A percentile compares a stretch with the other conserved stretches of the same genome.
phyloP scores from a whole-genome alignment of 37 sponge, comb jelly and placozoan genomes.

The Geodia barretti region DNA sequence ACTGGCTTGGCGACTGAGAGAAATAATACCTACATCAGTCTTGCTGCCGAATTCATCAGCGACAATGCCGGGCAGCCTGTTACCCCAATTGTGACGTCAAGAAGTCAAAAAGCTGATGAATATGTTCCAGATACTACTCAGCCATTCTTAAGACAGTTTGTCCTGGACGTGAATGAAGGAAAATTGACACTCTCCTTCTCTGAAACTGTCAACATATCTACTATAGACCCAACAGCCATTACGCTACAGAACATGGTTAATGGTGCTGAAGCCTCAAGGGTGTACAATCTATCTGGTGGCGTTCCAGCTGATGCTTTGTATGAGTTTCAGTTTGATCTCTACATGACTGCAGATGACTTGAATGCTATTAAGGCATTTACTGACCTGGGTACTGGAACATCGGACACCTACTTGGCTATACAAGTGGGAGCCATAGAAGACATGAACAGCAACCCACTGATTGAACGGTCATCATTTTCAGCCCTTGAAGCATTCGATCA shows the following conservation, averaged over 20 bases:
- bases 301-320: conserved; percentile 23
- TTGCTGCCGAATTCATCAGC: conserved; percentile 64
- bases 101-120: conserved; percentile 45
- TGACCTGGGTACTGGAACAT: conserved; percentile 32
- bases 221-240: conserved; percentile 35
- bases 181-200: conserved; percentile 68
- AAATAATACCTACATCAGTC: conserved; percentile 71
- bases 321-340: conserved; percentile 52
- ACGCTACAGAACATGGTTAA: conserved; percentile 45
- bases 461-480: not conserved
- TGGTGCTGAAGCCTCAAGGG: not conserved
- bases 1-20: conserved; percentile 67
- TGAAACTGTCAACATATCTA: conserved; percentile 76
- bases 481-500: conserved; percentile 37
- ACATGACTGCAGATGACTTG: conserved; percentile 46
- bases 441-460: conserved; percentile 68
- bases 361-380: conserved; percentile 68
- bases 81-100: conserved; percentile 56
- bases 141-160: conserved; percentile 63
- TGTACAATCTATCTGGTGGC: conserved; percentile 64
- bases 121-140: conserved; percentile 62
- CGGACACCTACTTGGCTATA: conserved; percentile 67
- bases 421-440: conserved; percentile 54
- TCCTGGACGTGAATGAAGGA: conserved; percentile 66
- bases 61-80: conserved; percentile 74